A percentile compares a stretch with the other conserved stretches of the same genome.
Conservation (phyloP, 64 coral and sea anemone species). For the Pachyseris speciosa region DNA sequence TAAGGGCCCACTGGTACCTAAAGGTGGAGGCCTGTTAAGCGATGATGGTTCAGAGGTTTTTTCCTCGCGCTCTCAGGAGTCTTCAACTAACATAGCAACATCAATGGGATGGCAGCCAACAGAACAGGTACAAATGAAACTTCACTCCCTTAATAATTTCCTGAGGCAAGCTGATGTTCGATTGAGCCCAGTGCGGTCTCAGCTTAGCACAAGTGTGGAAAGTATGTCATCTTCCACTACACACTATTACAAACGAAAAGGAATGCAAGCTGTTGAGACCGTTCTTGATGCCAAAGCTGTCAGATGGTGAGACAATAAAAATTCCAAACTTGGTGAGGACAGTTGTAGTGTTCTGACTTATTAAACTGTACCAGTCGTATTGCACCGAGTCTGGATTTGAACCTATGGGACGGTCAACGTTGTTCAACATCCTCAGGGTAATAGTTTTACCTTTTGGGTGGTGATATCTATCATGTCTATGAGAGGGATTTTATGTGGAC, state of each 20-base stretch:
- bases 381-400: slow-evolving; percentile 33
- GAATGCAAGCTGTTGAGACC: neutral
- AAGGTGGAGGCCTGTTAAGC: neutral
- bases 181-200: neutral
- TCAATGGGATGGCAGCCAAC: neutral
- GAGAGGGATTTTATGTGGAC: too few species aligned
- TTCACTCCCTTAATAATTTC: neutral
- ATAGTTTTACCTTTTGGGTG: too few species aligned
- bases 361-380: too few species aligned
- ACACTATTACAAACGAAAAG: neutral
- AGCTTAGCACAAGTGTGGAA: neutral
- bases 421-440: slow-evolving; percentile 52
- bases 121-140: neutral
- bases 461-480: too few species aligned
- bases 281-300: neutral
- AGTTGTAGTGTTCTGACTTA: slow-evolving; percentile 1
- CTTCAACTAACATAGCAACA: neutral
- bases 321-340: slow-evolving; percentile 51
- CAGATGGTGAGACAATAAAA: slow-evolving; percentile 10
- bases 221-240: neutral
- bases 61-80: neutral
- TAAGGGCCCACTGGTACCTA: neutral
- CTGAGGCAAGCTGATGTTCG: neutral
- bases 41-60: neutral
- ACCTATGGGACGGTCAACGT: slow-evolving; percentile 7